A percentile compares a stretch with the other conserved stretches of the same genome.
phyloP scores from a whole-genome alignment of 2,113 vertebrate genomes.

The Puma concolor region DNA sequence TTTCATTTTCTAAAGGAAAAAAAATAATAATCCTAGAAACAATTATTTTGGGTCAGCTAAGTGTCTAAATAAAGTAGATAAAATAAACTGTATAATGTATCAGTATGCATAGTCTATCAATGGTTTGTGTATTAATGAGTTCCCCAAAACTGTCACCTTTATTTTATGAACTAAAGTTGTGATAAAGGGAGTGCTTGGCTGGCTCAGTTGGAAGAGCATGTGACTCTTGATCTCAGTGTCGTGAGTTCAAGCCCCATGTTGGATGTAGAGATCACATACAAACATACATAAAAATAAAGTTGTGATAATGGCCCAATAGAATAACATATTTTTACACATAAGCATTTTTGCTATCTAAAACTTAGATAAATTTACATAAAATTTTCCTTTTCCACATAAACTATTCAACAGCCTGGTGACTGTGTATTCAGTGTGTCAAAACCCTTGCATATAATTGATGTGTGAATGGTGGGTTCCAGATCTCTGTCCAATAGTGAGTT shows the following conservation, averaged over 20 bases:
- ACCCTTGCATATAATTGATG: not conserved
- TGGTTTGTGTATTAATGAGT: not conserved
- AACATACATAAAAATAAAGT: not conserved
- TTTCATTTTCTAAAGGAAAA: constrained; percentile 10
- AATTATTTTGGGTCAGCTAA: not conserved
- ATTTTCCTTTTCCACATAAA: not conserved
- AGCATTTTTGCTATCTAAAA: not conserved
- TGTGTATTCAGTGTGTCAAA: not conserved
- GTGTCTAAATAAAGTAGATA: not conserved
- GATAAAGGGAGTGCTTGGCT: not conserved
- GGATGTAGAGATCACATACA: not conserved
- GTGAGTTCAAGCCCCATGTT: not conserved
- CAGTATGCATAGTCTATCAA: not conserved
- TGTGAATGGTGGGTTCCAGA: not conserved
- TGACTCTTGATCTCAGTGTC: not conserved
- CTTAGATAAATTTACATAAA: not conserved
- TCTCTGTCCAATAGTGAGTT: not conserved
- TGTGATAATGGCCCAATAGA: not conserved
- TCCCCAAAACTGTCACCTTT: not conserved
- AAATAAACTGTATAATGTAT: not conserved
- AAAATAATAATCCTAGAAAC: not conserved
- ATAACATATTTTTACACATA: not conserved
- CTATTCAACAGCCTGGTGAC: not conserved
- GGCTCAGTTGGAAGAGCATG: not conserved
- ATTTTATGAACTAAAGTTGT: not conserved